phyloP scores from a whole-genome alignment of 2,888 invertebrate species.

The Notocelia uddmanniana region DNA sequence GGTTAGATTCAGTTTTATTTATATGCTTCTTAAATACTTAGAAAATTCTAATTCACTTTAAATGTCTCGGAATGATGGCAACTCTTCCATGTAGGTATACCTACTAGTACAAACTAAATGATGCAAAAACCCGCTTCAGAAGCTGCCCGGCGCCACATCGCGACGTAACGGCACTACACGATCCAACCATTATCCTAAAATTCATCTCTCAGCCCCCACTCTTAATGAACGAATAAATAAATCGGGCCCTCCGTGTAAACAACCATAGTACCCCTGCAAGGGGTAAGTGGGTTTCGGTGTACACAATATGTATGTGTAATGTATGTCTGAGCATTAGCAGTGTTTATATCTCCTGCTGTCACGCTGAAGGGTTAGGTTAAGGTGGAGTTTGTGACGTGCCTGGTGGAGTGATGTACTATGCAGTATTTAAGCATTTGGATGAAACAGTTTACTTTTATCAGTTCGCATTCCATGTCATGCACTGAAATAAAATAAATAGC shows the following conservation, averaged over 20 bases:
- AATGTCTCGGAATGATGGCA: neutral
- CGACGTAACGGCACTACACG: constrained; percentile 54
- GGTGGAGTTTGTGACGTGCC: neutral
- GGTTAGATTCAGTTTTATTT: neutral
- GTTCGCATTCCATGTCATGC: no score
- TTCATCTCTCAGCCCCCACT: constrained; percentile 80
- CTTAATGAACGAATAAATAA: constrained; percentile 85
- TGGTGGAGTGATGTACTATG: neutral
- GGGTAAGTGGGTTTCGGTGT: constrained; percentile 86
- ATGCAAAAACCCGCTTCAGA: constrained; percentile 31
- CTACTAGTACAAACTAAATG: constrained; percentile 15
- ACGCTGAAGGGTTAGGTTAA: constrained; percentile 41
- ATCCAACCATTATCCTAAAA: constrained; percentile 79
- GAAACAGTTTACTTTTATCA: neutral
- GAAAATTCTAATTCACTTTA: neutral
- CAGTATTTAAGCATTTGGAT: neutral
- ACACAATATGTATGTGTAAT: constrained; percentile 65
- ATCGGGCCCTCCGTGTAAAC: constrained; percentile 82
- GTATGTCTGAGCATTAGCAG: constrained; percentile 56
- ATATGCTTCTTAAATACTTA: neutral
- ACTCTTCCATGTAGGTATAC: neutral
- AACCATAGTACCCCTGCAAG: constrained; percentile 77
- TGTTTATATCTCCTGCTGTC: constrained; percentile 41
- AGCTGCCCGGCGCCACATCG: constrained; percentile 32
- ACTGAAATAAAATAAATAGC: no score